Evolutionary conservation across 1,140 invertebrate species (phyloP), one percentile per base, ranked within the genome.

Genomic region (Wasmannia auropunctata): DNA sequence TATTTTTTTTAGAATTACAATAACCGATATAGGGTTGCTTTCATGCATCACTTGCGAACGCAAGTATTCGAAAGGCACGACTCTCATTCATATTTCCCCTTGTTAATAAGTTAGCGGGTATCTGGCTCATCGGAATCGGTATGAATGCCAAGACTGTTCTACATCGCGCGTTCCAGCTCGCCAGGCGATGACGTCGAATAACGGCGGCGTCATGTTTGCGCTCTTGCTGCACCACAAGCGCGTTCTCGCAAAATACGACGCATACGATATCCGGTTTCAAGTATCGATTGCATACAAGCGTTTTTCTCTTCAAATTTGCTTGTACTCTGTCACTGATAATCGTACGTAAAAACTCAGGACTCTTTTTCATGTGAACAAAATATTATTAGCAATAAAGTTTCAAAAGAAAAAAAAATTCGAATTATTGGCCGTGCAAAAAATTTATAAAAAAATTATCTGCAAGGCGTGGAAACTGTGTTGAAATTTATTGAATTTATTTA

Each of bases 131-230:
- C 75, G 81, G 46, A 54, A 77, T 81, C 46, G 75, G n/a, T 31
- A 85, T 89, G 88, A 91, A 90, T 90, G 87, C 88, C 43, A 3
- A 19, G 49, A 77, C 63, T 90, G 88, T 90, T 86, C 56, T 67
- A 69, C 74, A 62, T 85, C 83, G 65, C 65, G 63, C 75, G 77
- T 51, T 60, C 84, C 69, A 28, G 40, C 60, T 74, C 62, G 72
- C 37, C 80, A 80, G 67, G 40, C 69, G 88, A 43, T 51, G 70
- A 83, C 74, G 83, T 81, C 88, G 65, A 85, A 79, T 77, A 79
- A 67, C 63, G 77, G 22, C 40, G 63, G 43, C 46, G 87, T 83
- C 88, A 81, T 49, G 62, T 81, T 80, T 75, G 72, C 87, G 34
- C 70, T 74, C 67, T 51, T 86, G 56, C 65, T 49, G 60, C 81